These are phyloP conservation scores for Festucalex cinctus DNA, from an alignment of 2,113 vertebrate species.

Conservation along the genomic window DNA sequence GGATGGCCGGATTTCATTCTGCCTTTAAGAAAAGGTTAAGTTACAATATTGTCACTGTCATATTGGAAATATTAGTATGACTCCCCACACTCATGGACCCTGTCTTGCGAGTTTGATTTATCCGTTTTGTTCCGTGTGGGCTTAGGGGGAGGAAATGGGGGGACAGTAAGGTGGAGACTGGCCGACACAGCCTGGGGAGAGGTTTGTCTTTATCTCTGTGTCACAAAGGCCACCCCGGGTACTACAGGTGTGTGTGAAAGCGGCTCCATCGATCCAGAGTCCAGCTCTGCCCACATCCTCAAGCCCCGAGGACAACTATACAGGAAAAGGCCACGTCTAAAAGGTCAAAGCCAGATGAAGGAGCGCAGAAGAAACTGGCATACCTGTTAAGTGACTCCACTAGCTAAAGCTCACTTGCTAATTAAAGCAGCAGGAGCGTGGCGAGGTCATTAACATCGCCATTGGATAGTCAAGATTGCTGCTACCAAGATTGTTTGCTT, in stretches of 20 bases:
- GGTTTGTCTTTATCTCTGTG: conserved; percentile 66
- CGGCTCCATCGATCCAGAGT: conserved; percentile 65
- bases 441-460: conserved; percentile 3
- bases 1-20: conserved; percentile 39
- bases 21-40: conserved; percentile 71
- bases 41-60: conserved; percentile 66
- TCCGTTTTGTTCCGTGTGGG: conserved; percentile 49
- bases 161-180: conserved; percentile 25
- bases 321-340: conserved; percentile 41
- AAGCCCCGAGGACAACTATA: conserved; percentile 55
- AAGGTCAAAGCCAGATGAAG: conserved; percentile 60
- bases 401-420: conserved; percentile 9
- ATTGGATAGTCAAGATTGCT: too few species aligned
- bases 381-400: conserved; percentile 14
- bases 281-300: conserved; percentile 46
- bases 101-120: conserved; percentile 54
- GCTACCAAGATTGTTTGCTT: too few species aligned
- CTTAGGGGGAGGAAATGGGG: conserved; percentile 5
- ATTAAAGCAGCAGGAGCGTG: conserved; percentile 8
- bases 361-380: background rate
- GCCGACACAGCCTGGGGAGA: conserved; percentile 53
- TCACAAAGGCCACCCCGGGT: conserved; percentile 63
- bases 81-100: conserved; percentile 15
- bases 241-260: conserved; percentile 61
- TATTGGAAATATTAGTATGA: conserved; percentile 66